Percentiles rank a stretch among this genome's conserved stretches.
Conservation (phyloP, 2,797 vertebrate genomes). For the Sebastes diaconus region DNA sequence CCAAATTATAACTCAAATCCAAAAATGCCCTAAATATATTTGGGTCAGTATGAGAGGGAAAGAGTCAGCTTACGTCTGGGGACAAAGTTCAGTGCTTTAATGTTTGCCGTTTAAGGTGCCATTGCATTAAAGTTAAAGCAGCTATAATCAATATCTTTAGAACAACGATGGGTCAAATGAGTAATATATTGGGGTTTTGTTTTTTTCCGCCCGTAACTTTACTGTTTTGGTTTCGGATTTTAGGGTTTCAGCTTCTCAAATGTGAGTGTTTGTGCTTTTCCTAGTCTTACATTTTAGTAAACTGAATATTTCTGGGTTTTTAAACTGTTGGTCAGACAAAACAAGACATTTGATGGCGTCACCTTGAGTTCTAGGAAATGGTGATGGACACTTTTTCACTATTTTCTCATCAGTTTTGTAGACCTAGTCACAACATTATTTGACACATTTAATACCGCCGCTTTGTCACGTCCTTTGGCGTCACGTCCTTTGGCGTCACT, state of each 20-base stretch:
- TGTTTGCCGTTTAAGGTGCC: not conserved
- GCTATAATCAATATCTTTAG: not conserved
- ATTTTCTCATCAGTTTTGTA: not conserved
- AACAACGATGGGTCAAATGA: not conserved
- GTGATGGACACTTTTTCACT: not conserved
- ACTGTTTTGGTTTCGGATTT: not conserved
- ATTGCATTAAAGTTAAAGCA: too few relatives aligned
- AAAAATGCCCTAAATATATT: constrained; percentile 53
- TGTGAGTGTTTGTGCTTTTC: not conserved
- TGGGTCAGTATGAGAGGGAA: constrained; percentile 24
- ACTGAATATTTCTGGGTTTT: not conserved
- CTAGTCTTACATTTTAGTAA: not conserved
- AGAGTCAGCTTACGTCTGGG: not conserved
- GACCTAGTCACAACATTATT: not conserved
- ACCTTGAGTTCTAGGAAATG: not conserved
- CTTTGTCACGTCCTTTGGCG: too few relatives aligned
- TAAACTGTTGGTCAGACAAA: not conserved
- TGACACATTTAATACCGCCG: not conserved
- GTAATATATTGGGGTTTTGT: not conserved
- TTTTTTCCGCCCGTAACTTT: not conserved
- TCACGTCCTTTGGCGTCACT: too few relatives aligned
- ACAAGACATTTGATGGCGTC: not conserved
- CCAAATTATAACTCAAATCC: constrained; percentile 70
- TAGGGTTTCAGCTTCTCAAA: not conserved
- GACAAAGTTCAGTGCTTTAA: constrained; percentile 6